Conservation (phyloP, 2,113 vertebrate species). For the Bombycilla garrulus region DNA sequence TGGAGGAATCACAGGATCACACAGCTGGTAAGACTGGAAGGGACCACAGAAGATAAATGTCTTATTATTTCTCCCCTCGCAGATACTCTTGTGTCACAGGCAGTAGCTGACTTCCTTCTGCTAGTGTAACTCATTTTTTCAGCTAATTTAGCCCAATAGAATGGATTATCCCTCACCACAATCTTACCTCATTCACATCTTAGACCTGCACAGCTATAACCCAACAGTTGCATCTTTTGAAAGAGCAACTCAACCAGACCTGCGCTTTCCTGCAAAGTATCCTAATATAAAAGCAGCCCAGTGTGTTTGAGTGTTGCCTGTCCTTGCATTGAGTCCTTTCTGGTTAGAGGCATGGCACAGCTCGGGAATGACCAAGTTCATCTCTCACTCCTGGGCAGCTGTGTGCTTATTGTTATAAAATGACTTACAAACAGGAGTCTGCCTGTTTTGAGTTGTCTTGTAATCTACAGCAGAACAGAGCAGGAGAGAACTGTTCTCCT, state of each 20-base stretch:
- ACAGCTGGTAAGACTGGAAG: neutral
- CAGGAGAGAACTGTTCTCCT: neutral
- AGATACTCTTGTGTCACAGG: neutral
- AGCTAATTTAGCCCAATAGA: neutral
- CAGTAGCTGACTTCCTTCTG: neutral
- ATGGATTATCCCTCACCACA: neutral
- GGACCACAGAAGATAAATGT: neutral
- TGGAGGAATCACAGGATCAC: neutral
- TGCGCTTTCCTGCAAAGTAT: neutral
- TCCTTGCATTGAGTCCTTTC: neutral
- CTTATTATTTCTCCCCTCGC: neutral
- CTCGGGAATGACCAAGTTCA: neutral
- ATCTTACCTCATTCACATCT: neutral
- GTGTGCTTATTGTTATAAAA: neutral
- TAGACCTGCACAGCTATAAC: neutral
- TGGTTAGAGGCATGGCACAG: neutral
- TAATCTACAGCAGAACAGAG: neutral
- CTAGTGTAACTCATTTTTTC: neutral
- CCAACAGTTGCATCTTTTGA: neutral
- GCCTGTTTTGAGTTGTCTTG: neutral
- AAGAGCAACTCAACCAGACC: accelerated
- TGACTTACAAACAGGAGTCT: neutral
- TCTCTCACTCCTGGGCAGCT: neutral
- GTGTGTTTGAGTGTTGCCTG: neutral
- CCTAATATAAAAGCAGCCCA: neutral